Evolutionary conservation across 2,797 vertebrate genomes (phyloP).

Genomic region (Aulostomus chinensis): DNA sequence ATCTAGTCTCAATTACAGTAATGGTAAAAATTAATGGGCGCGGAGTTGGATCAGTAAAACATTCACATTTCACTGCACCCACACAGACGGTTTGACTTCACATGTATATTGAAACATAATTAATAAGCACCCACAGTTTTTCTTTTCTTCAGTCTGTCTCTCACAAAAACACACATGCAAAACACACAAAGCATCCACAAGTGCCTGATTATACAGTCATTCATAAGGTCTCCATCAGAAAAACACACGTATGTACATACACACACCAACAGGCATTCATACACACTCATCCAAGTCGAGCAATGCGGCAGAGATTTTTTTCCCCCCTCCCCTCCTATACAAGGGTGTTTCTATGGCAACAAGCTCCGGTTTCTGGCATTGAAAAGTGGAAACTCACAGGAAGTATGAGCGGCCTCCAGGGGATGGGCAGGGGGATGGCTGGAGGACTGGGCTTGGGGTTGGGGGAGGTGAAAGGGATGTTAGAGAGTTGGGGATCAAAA

Average conservation of each 20-base stretch:
- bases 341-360: conserved; percentile 84
- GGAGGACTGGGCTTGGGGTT: conserved; percentile 18
- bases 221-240: conserved; percentile 50
- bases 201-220: conserved; percentile 49
- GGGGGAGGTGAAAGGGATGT: conserved; percentile 1
- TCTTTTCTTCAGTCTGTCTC: conserved; percentile 1
- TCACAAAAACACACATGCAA: conserved; percentile 26
- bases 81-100: conserved; percentile 17
- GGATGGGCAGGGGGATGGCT: conserved; percentile 38
- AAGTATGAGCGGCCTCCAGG: conserved; percentile 74
- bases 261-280: conserved; percentile 5
- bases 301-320: conserved; percentile 77
- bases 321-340: conserved; percentile 44
- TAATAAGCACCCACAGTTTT: conserved; percentile 5
- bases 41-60: conserved; percentile 41
- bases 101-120: conserved; percentile 23
- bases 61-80: neutral
- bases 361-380: conserved; percentile 80
- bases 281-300: conserved; percentile 73
- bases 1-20: conserved; percentile 48
- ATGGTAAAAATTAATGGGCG: conserved; percentile 40
- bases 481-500: conserved; percentile 27
- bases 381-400: conserved; percentile 80
- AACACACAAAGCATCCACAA: conserved; percentile 33
- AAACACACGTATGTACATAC: conserved; percentile 22